phyloP scores from a whole-genome alignment of 2,888 invertebrate genomes.

The Drosophila emarginata region DNA sequence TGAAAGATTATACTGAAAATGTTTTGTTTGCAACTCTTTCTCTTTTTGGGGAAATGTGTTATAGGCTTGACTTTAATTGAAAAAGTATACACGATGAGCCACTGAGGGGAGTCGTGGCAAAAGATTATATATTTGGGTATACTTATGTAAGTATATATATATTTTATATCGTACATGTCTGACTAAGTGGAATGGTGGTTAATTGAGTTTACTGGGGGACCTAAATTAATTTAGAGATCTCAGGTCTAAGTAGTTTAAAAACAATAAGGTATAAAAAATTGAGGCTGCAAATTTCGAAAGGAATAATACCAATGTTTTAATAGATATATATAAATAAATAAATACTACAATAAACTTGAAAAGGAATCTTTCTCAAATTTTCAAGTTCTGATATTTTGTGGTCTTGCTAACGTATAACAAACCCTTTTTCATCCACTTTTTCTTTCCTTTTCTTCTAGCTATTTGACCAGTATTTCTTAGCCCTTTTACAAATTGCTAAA shows the following conservation, averaged over 20 bases:
- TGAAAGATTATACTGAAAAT: slow-evolving; percentile 46
- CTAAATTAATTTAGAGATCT: not conserved
- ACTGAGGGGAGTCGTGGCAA: not conserved
- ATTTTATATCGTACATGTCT: not conserved
- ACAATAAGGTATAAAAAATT: not conserved
- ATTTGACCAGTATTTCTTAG: not conserved
- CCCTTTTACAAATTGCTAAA: slow-evolving; percentile 37
- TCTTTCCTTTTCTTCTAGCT: not conserved
- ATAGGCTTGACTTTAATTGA: slow-evolving; percentile 10
- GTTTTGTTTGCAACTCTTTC: slow-evolving; percentile 14
- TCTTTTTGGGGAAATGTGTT: slow-evolving; percentile 2
- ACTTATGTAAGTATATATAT: not conserved
- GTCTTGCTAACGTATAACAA: not conserved
- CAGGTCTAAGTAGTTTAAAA: not conserved
- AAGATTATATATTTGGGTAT: not conserved
- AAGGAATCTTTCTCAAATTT: not conserved
- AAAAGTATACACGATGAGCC: slow-evolving; percentile 4
- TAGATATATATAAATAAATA: too few species aligned
- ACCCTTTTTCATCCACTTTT: not conserved
- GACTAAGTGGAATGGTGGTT: not conserved
- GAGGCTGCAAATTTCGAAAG: not conserved
- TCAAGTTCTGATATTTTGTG: not conserved
- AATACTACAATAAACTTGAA: not conserved
- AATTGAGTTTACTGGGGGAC: slow-evolving; percentile 1
- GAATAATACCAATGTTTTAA: too few species aligned